Conservation (phyloP, 1,140 invertebrate species). For the Saccostrea echinata region DNA sequence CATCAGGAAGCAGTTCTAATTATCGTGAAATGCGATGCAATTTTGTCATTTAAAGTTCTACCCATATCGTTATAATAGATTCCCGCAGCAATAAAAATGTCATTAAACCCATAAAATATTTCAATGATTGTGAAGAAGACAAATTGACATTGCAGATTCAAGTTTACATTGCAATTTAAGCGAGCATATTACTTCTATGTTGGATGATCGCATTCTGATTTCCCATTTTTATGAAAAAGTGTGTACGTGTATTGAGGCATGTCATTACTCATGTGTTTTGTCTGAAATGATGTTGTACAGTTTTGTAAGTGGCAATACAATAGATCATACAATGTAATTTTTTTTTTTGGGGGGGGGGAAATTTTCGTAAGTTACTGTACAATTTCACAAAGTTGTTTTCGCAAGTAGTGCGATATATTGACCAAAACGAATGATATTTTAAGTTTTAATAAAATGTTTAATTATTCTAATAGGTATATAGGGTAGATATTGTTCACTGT, state of each 20-base stretch:
- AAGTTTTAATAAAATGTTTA: too few species aligned
- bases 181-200: not conserved
- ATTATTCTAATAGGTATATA: too few species aligned
- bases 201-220: not conserved
- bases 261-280: too few species aligned
- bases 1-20: constrained; percentile 23
- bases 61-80: not conserved
- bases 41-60: constrained; percentile 1
- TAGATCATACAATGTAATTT: too few species aligned
- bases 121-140: not conserved
- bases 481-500: too few species aligned
- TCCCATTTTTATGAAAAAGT: not conserved
- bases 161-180: not conserved
- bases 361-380: too few species aligned
- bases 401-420: too few species aligned
- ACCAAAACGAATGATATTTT: too few species aligned
- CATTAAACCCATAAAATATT: constrained; percentile 1
- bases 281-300: too few species aligned
- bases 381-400: too few species aligned
- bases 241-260: not conserved
- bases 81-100: not conserved
- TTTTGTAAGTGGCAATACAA: too few species aligned
- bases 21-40: not conserved
- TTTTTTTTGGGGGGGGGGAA: too few species aligned
- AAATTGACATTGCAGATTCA: not conserved